Conservation (phyloP, 2,113 vertebrate genomes). For the Lepisosteus oculatus region DNA sequence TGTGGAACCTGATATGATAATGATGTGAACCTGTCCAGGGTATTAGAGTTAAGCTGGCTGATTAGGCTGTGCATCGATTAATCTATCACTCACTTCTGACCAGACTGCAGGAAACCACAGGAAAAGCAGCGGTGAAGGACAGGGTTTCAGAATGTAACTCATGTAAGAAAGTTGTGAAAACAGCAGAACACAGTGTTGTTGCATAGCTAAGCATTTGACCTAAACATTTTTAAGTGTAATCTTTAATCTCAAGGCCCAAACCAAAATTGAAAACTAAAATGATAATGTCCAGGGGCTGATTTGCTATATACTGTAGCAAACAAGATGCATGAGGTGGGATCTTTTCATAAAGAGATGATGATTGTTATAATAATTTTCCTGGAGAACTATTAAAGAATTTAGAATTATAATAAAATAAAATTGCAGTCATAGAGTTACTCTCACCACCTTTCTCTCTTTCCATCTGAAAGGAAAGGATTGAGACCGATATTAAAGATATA, state of each 20-base stretch:
- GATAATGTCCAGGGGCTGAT: too few species aligned
- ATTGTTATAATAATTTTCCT: neutral
- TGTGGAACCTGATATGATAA: constrained; percentile 70
- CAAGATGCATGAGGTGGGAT: neutral
- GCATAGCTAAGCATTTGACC: neutral
- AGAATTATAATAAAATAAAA: neutral
- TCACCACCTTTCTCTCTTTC: constrained; percentile 17
- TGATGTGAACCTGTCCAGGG: constrained; percentile 69
- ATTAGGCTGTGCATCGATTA: constrained; percentile 69
- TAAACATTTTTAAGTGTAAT: too few species aligned
- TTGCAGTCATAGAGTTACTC: constrained; percentile 11
- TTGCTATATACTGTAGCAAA: too few species aligned
- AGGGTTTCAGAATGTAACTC: constrained; percentile 11
- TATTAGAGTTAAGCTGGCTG: constrained; percentile 73
- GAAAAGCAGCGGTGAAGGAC: constrained; percentile 31
- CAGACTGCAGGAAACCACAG: constrained; percentile 26
- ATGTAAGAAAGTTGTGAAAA: neutral
- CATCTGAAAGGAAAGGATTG: constrained; percentile 20
- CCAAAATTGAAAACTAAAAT: too few species aligned
- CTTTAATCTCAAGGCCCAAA: too few species aligned
- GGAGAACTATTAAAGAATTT: too few species aligned
- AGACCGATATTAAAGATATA: constrained; percentile 19
- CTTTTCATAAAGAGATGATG: constrained; percentile 14
- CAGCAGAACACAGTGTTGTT: neutral
- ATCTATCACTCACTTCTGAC: constrained; percentile 58